Conservation (phyloP, 2,113 vertebrate genomes). For the Urocynchramus pylzowi region DNA sequence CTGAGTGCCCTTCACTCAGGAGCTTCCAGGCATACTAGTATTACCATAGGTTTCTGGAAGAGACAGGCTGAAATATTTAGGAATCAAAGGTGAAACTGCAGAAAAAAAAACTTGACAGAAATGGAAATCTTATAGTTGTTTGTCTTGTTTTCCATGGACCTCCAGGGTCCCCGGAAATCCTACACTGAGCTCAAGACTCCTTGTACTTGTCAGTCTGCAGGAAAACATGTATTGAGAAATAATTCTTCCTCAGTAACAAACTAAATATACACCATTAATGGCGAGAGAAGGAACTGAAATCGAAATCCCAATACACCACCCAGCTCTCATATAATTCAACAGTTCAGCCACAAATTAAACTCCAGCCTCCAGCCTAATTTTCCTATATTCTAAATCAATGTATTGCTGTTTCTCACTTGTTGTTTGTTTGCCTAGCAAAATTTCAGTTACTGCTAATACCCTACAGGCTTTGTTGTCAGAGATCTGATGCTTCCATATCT, state of each 20-base stretch:
- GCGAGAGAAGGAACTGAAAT: background rate
- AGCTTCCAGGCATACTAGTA: background rate
- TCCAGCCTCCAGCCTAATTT: background rate
- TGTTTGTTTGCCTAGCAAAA: background rate
- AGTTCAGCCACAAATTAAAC: background rate
- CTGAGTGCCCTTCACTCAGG: background rate
- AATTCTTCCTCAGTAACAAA: background rate
- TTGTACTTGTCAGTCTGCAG: background rate
- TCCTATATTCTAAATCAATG: background rate
- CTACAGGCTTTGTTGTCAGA: background rate
- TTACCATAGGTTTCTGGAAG: background rate
- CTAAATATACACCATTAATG: rapidly evolving
- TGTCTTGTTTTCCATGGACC: background rate
- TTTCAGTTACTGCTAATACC: rapidly evolving
- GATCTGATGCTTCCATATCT: background rate
- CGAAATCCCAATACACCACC: background rate
- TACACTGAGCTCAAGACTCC: background rate
- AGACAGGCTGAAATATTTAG: background rate
- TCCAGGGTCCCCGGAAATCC: background rate
- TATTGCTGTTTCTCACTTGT: background rate
- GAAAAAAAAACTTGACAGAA: background rate
- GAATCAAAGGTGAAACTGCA: background rate
- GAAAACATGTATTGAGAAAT: background rate
- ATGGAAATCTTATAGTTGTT: background rate
- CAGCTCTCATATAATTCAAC: background rate